Evolutionary conservation across 53 echinoderm and acorn worm genomes (phyloP), one percentile per base, ranked within the genome.

Genomic region (Zoroaster sp.): DNA sequence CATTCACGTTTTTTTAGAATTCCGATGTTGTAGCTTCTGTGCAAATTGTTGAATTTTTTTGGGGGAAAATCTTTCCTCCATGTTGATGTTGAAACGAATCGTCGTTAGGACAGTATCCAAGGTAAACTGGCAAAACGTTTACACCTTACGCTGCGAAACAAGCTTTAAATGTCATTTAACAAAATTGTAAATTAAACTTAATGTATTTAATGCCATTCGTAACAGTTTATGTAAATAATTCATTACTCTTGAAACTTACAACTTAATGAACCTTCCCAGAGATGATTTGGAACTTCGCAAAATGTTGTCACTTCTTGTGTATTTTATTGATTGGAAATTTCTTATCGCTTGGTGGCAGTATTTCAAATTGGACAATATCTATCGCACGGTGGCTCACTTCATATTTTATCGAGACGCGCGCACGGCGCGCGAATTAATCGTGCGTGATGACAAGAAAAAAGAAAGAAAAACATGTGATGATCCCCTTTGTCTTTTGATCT

Each of bases 71-170:
- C n/a, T n/a, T n/a, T n/a, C n/a, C n/a, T n/a, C n/a, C n/a, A n/a
- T n/a, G n/a, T n/a, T n/a, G n/a, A n/a, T n/a, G n/a, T n/a, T n/a
- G n/a, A n/a, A n/a, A n/a, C n/a, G n/a, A n/a, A 59, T 79, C 66
- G 85, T 83, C 69, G 83, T 83, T 69, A 83, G 69, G 83, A 33
- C 83, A 31, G 83, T 85, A 85, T 71, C 85, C 85, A 85, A 51
- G 85, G 71, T 85, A 85, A 85, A 85, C 85, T 46, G 23, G 6
- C 1, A 15, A 77, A 5, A 31, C 12, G 31, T 77, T 47, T 10
- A 4, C 25, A 35, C 17, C 4, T 74, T 74, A 23, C 31, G 35
- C 40, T 21, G 28, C 7, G 8, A 43, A 74, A 18, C n/a, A 44
- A 15, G 63, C 63, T 59, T 59, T 59, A 59, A 59, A 59, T 59